Percentiles rank a stretch among this genome's conserved stretches.
Conservation (phyloP, 1,140 invertebrate genomes). For the Mesaphorura yosii region DNA sequence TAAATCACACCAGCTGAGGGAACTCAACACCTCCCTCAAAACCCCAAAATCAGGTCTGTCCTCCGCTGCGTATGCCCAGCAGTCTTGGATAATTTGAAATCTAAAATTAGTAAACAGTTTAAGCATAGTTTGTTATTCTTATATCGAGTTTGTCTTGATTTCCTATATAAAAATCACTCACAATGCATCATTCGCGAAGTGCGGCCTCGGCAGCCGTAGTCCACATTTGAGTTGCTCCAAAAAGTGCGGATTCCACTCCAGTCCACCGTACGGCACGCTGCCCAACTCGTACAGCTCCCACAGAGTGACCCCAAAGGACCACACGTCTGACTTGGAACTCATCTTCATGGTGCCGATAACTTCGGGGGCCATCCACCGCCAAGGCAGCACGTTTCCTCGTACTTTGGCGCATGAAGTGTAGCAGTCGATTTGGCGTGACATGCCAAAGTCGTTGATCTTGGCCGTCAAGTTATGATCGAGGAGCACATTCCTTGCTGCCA, state of each 20-base stretch:
- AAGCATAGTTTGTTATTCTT: no score
- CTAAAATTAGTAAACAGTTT: no score
- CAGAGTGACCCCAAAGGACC: not conserved
- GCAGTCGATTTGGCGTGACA: conserved; percentile 30
- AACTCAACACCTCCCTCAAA: no score
- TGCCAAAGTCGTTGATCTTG: conserved; percentile 25
- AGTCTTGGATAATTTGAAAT: no score
- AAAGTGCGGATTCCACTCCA: not conserved
- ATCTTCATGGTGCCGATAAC: not conserved
- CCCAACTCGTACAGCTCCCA: not conserved
- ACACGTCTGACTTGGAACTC: not conserved
- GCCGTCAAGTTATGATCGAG: conserved; percentile 1
- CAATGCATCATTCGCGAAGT: no score
- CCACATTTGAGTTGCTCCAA: conserved; percentile 1
- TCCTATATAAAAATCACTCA: no score
- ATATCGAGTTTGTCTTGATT: no score
- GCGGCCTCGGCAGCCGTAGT: not conserved
- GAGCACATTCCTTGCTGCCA: conserved; percentile 26
- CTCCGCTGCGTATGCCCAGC: no score
- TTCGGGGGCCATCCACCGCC: conserved; percentile 1
- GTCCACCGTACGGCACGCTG: not conserved
- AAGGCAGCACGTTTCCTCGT: not conserved
- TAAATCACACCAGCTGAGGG: no score
- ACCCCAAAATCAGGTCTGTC: no score
- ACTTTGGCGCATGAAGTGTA: no score